These are phyloP conservation scores for Notarius quadriscutis DNA, from an alignment of 2,113 vertebrate genomes.

Conservation along the genomic window DNA sequence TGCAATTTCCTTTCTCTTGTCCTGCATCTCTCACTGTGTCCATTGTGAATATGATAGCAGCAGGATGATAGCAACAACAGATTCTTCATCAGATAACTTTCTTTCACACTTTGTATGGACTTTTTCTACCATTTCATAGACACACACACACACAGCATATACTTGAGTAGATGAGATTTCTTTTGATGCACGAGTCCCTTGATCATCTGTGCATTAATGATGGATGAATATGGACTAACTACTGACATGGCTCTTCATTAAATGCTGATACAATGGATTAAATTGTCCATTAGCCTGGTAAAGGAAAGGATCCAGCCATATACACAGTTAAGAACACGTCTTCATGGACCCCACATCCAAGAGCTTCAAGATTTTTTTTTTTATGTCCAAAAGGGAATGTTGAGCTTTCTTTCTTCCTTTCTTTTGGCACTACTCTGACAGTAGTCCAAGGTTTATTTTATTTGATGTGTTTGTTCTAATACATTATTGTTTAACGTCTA, in stretches of 20 bases:
- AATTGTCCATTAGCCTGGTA: conserved; percentile 34
- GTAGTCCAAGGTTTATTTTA: too few species aligned
- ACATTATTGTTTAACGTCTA: not conserved
- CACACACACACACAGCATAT: too few species aligned
- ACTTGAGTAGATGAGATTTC: not conserved
- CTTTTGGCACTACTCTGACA: not conserved
- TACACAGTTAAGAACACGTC: not conserved
- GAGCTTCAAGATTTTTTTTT: not conserved
- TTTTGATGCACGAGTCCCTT: conserved; percentile 33
- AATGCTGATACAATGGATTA: conserved; percentile 34
- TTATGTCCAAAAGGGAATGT: not conserved
- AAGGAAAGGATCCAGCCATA: not conserved
- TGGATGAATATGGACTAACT: conserved; percentile 27
- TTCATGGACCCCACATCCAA: not conserved
- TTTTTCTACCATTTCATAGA: not conserved
- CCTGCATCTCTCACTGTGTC: conserved; percentile 51
- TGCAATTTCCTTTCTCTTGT: conserved; percentile 50
- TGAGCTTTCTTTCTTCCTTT: not conserved
- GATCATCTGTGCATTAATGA: conserved; percentile 33
- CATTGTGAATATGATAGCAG: not conserved
- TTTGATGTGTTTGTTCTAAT: too few species aligned
- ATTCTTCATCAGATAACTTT: not conserved
- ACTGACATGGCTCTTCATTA: conserved; percentile 28
- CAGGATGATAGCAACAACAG: not conserved
- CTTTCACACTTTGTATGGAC: not conserved